phyloP scores from a whole-genome alignment of 2,113 vertebrate species.

The Pygoscelis adeliae region DNA sequence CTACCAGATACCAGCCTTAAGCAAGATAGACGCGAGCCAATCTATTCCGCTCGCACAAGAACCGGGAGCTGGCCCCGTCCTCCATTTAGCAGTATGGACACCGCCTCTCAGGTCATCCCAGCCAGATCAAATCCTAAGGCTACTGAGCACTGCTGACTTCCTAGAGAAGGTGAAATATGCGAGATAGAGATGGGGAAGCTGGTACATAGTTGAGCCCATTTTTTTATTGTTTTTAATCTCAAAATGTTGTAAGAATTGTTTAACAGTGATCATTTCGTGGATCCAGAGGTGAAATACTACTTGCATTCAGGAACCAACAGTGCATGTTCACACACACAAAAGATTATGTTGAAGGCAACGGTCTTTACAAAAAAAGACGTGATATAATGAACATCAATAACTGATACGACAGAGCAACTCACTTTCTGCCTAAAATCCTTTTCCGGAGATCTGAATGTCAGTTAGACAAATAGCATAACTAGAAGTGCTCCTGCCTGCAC shows the following conservation, averaged over 20 bases:
- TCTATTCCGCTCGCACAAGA: not conserved
- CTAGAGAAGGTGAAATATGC: fast-evolving
- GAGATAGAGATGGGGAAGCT: not conserved
- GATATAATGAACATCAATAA: not conserved
- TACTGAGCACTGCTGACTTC: not conserved
- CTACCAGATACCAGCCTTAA: not conserved
- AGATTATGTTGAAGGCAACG: not conserved
- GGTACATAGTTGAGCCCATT: not conserved
- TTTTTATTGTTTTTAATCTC: not conserved
- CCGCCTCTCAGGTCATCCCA: not conserved
- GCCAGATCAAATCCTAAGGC: not conserved
- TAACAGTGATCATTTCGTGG: not conserved
- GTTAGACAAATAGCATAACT: not conserved
- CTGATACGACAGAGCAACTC: not conserved
- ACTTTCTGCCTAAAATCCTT: not conserved
- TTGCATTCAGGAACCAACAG: not conserved
- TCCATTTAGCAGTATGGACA: not conserved
- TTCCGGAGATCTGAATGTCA: not conserved
- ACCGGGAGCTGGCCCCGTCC: not conserved
- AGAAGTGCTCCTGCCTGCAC: not conserved
- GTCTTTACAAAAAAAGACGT: not conserved
- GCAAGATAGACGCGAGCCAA: not conserved
- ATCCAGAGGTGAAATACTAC: not conserved
- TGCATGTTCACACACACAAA: not conserved
- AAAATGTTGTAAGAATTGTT: not conserved